These are phyloP conservation scores for Opisthograptis luteolata DNA, from an alignment of 2,888 invertebrate species.

Conservation along the genomic window DNA sequence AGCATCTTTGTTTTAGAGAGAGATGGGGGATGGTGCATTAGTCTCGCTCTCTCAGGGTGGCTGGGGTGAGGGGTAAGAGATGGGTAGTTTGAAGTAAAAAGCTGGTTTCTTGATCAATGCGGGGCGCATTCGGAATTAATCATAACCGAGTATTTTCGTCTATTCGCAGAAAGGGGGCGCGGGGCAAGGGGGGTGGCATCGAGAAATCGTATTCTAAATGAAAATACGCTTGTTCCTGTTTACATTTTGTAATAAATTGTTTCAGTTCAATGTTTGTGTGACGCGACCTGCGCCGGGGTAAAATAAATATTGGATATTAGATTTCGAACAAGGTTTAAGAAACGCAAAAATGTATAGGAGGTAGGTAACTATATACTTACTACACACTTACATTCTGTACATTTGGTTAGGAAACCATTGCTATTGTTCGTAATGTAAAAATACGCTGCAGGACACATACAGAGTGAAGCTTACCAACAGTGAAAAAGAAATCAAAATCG, in stretches of 20 bases:
- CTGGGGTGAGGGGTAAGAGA: slow-evolving; percentile 60
- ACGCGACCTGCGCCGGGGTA: slow-evolving; percentile 39
- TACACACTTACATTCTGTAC: too few relatives aligned
- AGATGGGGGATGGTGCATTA: slow-evolving; percentile 79
- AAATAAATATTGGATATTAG: too few relatives aligned
- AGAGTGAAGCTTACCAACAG: too few relatives aligned
- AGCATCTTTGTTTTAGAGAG: slow-evolving; percentile 85
- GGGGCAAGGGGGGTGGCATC: slow-evolving; percentile 56
- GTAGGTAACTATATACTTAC: too few relatives aligned
- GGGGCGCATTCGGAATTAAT: slow-evolving; percentile 83
- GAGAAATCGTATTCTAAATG: slow-evolving; percentile 83
- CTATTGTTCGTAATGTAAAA: too few relatives aligned
- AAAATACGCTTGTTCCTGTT: slow-evolving; percentile 84
- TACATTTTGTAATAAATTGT: slow-evolving; percentile 84
- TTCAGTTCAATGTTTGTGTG: slow-evolving; percentile 76
- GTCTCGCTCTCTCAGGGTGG: slow-evolving; percentile 70
- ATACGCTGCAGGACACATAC: too few relatives aligned
- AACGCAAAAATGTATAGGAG: too few relatives aligned
- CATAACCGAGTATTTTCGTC: slow-evolving; percentile 84
- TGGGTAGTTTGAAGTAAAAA: slow-evolving; percentile 84
- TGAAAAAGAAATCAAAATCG: too few relatives aligned
- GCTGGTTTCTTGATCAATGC: slow-evolving; percentile 84
- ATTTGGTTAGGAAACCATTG: too few relatives aligned
- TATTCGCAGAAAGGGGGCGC: slow-evolving; percentile 47
- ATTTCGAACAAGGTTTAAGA: too few relatives aligned